Percentiles rank a stretch among this genome's conserved stretches.
phyloP scores from a whole-genome alignment of 2,113 vertebrate genomes.

The Octodon degus region DNA sequence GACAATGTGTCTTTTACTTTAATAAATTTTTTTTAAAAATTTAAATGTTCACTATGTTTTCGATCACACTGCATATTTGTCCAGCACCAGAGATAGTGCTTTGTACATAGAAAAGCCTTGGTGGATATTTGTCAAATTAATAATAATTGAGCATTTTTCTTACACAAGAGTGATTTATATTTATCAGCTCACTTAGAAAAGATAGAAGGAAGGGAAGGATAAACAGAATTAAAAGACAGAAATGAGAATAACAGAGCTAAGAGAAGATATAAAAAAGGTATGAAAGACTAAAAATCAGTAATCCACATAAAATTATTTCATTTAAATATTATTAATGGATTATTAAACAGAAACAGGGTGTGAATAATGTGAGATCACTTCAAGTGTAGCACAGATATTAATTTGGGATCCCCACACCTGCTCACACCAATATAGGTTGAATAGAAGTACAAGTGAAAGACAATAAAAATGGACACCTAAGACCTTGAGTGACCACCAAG shows the following conservation, averaged over 20 bases:
- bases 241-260: not conserved
- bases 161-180: not conserved
- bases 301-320: not conserved
- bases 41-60: not conserved
- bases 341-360: slow-evolving; percentile 6
- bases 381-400: not conserved
- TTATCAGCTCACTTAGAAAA: not conserved
- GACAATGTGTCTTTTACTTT: not conserved
- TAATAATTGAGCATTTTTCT: not conserved
- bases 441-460: not conserved
- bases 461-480: not conserved
- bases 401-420: not conserved
- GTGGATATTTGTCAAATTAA: not conserved
- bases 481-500: not conserved
- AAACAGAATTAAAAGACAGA: not conserved
- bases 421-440: not conserved
- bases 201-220: not conserved
- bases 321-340: not conserved
- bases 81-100: not conserved
- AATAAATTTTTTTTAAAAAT: not conserved
- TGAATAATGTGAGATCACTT: not conserved
- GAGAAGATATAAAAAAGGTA: not conserved
- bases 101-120: not conserved
- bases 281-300: not conserved
- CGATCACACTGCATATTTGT: not conserved